These are phyloP conservation scores for Berghia stephanieae DNA, from an alignment of 1,140 invertebrate species.

Conservation along the genomic window DNA sequence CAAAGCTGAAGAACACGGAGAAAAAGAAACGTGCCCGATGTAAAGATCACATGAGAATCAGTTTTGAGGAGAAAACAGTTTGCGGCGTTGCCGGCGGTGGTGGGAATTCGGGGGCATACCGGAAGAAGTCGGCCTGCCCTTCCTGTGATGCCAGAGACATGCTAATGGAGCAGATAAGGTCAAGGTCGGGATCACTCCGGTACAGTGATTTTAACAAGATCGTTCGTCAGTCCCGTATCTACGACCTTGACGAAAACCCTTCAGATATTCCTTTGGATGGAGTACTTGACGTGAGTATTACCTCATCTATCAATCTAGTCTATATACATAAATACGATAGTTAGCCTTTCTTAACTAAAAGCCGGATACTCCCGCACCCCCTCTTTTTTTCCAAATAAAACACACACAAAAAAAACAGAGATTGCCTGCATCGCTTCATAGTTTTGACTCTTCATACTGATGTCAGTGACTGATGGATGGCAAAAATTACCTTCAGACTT, in stretches of 20 bases:
- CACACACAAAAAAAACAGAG: no score
- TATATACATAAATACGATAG: no score
- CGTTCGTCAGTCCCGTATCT: not conserved
- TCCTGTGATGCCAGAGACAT: slow-evolving; percentile 26
- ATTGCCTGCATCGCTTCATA: no score
- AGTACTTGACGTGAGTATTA: not conserved
- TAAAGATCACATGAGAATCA: not conserved
- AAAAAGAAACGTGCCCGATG: not conserved
- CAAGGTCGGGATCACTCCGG: slow-evolving; percentile 20
- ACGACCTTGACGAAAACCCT: not conserved
- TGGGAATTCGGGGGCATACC: not conserved
- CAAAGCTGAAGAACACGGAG: not conserved
- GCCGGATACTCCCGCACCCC: no score
- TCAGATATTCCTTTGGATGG: slow-evolving; percentile 8
- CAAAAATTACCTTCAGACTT: no score
- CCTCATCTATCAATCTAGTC: no score
- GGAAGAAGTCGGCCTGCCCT: slow-evolving; percentile 27
- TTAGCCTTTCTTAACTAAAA: no score
- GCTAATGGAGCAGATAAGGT: slow-evolving; percentile 16
- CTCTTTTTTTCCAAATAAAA: no score
- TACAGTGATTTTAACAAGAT: slow-evolving; percentile 30
- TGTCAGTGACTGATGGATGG: no score
- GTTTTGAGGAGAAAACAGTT: not conserved
- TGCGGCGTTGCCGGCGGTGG: not conserved
- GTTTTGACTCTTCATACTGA: no score